A percentile compares a stretch with the other conserved stretches of the same genome.
Evolutionary conservation across 2,888 invertebrate genomes (phyloP).

Genomic region (Stictocephala bisonia): DNA sequence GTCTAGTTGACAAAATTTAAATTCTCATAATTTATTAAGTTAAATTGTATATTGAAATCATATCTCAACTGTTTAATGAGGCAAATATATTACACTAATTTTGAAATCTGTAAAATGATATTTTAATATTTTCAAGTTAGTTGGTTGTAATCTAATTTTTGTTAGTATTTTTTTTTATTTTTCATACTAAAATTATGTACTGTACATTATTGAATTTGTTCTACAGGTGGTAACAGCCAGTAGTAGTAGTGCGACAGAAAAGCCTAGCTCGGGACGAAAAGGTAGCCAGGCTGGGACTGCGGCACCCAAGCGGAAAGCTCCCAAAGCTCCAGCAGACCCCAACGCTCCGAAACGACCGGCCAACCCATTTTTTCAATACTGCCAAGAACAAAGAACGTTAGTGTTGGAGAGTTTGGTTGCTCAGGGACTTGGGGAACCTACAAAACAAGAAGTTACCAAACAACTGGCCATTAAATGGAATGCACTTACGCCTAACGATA

Average conservation of each 20-base stretch:
- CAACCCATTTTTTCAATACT: constrained; percentile 85
- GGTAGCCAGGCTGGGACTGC: neutral
- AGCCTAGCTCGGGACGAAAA: constrained; percentile 11
- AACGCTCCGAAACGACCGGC: constrained; percentile 83
- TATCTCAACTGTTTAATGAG: no score
- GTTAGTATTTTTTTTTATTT: no score
- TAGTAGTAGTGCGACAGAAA: neutral
- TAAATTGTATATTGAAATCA: no score
- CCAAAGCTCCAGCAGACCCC: constrained; percentile 73
- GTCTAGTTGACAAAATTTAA: no score
- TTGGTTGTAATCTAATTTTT: no score
- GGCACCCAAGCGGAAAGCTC: constrained; percentile 70
- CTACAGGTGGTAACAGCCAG: neutral
- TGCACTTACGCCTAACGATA: constrained; percentile 75
- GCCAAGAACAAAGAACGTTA: constrained; percentile 81
- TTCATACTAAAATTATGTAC: no score
- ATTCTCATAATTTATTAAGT: no score
- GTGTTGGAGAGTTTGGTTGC: constrained; percentile 71
- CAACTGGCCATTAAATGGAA: constrained; percentile 81
- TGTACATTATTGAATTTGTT: no score
- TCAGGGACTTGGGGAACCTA: constrained; percentile 67
- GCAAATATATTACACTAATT: no score
- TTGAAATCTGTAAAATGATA: no score
- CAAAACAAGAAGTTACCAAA: constrained; percentile 80
- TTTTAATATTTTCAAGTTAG: no score